Evolutionary conservation across 2,797 vertebrate genomes (phyloP), one percentile per base, ranked within the genome.

Genomic region (Pipistrellus nathusii): DNA sequence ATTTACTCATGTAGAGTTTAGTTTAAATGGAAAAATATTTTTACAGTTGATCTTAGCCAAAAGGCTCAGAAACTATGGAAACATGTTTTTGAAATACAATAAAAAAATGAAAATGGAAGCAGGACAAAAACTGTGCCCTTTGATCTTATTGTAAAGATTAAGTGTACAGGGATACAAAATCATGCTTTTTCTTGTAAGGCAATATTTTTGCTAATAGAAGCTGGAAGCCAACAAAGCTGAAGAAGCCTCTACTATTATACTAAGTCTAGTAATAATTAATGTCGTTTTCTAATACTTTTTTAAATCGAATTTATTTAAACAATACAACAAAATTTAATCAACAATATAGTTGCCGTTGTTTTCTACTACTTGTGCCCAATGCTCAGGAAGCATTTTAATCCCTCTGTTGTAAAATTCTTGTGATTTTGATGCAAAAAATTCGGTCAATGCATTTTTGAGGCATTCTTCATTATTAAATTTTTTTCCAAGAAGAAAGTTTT

Each of bases 11-110:
- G 21, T 35, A 68, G 62, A 41, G 14, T 72, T 48, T 83, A 83
- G 38, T 92, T 89, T 89, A 92, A 80, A 84, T 88, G 41, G 75
- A 38, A 85, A 80, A 75, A 83, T 66, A 51, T 48, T 83, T 66
- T 66, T 25, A 27, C 14, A 55, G n/a, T 25, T 55, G 51, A 55
- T 78, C 75, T 77, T 78, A 55, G 12, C 51, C 51, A 53, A 77
- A 55, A 35, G n/a, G 51, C 21, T 14, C 12, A 77, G 48, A 55
- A 55, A 48, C 51, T 21, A 51, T 88, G 38, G 80, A 38, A 91
- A 84, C 51, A 48, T 48, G 23, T 48, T 66, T 66, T 48, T 5
- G 21, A 8, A 44, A 51, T 62, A 1, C 13, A 73, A 23, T 57
- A 80, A 38, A 76, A 76, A 57, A 32, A 51, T 27, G 8, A 53